A percentile compares a stretch with the other conserved stretches of the same genome.
phyloP scores from a whole-genome alignment of 2,888 invertebrate genomes.

The Synergus japonicus region DNA sequence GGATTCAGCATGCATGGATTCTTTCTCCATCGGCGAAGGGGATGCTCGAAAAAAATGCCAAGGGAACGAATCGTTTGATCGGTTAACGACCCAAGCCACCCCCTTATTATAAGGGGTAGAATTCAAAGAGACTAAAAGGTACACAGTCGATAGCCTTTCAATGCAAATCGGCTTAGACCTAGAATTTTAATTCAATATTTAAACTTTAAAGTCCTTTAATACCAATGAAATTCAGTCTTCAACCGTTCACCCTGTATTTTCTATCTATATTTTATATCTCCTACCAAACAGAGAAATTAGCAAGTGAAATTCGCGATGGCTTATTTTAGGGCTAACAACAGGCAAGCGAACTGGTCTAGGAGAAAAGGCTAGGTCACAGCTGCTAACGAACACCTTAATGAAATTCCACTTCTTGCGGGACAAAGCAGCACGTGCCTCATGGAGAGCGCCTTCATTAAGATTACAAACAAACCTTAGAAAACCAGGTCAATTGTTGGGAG shows the following conservation, averaged over 20 bases:
- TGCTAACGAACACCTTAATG: constrained; percentile 54
- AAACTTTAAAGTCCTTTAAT: background rate
- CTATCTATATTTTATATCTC: background rate
- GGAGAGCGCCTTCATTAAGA: constrained; percentile 17
- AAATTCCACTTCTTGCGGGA: constrained; percentile 60
- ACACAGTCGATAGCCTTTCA: constrained; percentile 11
- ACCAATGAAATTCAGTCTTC: background rate
- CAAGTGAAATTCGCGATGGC: background rate
- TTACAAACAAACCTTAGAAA: constrained; percentile 28
- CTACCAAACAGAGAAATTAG: background rate
- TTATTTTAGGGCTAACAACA: background rate
- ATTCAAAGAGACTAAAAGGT: constrained; percentile 12
- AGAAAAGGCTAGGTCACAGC: constrained; percentile 6
- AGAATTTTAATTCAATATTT: background rate
- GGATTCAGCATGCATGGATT: constrained; percentile 16
- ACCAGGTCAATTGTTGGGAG: constrained; percentile 1
- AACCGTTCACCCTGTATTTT: background rate
- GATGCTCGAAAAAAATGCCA: constrained; percentile 2
- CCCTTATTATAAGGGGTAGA: constrained; percentile 13
- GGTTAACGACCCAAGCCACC: constrained; percentile 34
- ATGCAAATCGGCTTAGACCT: background rate
- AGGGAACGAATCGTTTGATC: constrained; percentile 29
- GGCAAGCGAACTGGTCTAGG: constrained; percentile 6
- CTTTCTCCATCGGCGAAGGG: background rate
- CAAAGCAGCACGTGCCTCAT: constrained; percentile 57